phyloP scores from a whole-genome alignment of 2,113 vertebrate species.

The Phrynosoma platyrhinos region DNA sequence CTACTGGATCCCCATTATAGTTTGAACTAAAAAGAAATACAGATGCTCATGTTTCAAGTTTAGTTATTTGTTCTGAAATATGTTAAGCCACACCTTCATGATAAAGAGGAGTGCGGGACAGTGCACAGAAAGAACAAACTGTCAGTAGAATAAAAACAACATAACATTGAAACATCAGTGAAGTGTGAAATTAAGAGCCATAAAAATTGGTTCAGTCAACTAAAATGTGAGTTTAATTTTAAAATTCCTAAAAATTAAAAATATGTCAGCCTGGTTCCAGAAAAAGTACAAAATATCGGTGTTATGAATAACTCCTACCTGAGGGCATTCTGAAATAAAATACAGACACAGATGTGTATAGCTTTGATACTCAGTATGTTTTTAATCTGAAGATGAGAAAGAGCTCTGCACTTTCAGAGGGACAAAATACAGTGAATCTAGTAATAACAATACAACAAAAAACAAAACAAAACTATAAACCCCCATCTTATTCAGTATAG shows the following conservation, averaged over 20 bases:
- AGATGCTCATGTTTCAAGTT: neutral
- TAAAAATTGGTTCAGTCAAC: no score
- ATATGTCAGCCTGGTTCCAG: no score
- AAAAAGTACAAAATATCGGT: no score
- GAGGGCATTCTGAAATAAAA: neutral
- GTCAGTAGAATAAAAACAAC: no score
- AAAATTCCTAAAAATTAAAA: no score
- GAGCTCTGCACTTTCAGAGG: neutral
- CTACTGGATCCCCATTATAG: neutral
- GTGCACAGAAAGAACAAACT: no score
- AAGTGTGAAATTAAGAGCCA: no score
- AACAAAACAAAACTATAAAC: no score
- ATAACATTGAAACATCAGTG: no score
- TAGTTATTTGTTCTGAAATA: neutral
- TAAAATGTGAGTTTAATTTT: no score
- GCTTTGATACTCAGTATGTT: neutral
- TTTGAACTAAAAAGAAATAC: neutral
- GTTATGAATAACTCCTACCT: no score
- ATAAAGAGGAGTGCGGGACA: no score
- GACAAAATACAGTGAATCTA: neutral
- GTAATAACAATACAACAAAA: neutral
- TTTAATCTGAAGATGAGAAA: neutral
- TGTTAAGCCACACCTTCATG: neutral
- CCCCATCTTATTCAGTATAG: neutral
- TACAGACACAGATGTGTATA: neutral